Conservation (phyloP, 2,797 vertebrate genomes). For the Peromyscus eremicus region DNA sequence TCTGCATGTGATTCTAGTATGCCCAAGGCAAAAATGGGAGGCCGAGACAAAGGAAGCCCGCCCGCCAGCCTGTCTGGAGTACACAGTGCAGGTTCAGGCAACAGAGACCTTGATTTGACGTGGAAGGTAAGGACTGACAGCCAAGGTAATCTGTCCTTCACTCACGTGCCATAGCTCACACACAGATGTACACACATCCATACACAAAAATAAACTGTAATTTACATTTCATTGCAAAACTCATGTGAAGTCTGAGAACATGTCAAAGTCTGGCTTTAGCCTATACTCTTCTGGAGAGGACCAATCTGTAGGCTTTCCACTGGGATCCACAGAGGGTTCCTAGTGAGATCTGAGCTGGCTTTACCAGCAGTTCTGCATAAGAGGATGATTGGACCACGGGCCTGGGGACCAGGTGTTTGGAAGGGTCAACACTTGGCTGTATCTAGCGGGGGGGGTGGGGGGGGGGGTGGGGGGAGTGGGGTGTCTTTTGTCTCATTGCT, state of each 20-base stretch:
- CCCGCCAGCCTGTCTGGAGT: not conserved
- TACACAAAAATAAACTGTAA: not conserved
- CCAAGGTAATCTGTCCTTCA: not conserved
- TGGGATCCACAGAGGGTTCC: no score
- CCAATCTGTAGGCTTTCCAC: not conserved
- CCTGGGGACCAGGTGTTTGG: no score
- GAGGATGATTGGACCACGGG: no score
- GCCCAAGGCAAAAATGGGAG: not conserved
- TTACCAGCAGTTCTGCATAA: no score
- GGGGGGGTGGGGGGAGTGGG: no score
- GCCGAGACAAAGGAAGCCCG: not conserved
- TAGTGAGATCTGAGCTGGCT: no score
- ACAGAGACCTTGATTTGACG: not conserved
- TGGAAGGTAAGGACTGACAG: not conserved
- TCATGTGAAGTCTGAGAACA: not conserved
- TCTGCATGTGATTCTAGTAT: not conserved
- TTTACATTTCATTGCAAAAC: conserved; percentile 3
- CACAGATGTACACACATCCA: not conserved
- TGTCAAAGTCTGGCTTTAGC: conserved; percentile 3
- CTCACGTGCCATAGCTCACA: not conserved
- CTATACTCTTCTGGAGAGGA: not conserved
- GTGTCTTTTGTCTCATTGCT: no score
- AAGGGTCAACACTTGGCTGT: no score
- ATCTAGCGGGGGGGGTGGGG: no score
- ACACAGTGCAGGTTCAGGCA: not conserved